phyloP scores from a whole-genome alignment of 1,140 invertebrate genomes.

The Scaptomyza montana region DNA sequence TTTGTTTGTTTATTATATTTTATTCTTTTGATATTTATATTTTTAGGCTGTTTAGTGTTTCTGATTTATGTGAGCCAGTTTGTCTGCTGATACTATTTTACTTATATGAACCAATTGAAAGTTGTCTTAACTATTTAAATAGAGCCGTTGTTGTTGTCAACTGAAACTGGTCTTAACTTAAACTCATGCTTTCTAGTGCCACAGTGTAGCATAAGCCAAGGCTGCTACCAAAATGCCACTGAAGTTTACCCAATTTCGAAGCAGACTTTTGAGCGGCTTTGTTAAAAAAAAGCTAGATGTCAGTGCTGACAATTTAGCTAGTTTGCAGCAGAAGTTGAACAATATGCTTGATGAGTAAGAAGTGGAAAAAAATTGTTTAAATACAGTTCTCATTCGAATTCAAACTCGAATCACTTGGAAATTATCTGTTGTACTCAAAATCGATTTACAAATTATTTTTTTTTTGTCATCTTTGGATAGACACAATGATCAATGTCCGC shows the following conservation, averaged over 20 bases:
- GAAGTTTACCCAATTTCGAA: background rate
- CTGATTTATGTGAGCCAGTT: conserved; percentile 55
- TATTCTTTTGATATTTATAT: conserved; percentile 59
- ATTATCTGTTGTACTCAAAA: no score
- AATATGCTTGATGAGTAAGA: no score
- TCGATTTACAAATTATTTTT: no score
- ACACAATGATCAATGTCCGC: background rate
- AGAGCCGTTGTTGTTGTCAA: conserved; percentile 28
- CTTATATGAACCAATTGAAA: conserved; percentile 30
- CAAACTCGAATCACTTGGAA: no score
- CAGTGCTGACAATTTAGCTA: background rate
- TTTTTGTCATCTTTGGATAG: no score
- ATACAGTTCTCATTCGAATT: no score
- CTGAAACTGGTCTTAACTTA: conserved; percentile 48
- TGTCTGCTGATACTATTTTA: conserved; percentile 31
- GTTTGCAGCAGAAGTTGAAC: no score
- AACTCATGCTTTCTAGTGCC: background rate
- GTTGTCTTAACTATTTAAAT: conserved; percentile 42
- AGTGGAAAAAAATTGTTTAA: no score
- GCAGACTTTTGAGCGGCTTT: conserved; percentile 41
- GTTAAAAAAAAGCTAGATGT: background rate
- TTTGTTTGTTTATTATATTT: conserved; percentile 12
- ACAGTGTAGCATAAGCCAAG: conserved; percentile 13
- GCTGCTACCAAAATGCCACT: conserved; percentile 24
- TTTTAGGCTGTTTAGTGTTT: conserved; percentile 5